These are phyloP conservation scores for Drosophila pullipes DNA, from an alignment of 2,888 invertebrate species.

Conservation along the genomic window DNA sequence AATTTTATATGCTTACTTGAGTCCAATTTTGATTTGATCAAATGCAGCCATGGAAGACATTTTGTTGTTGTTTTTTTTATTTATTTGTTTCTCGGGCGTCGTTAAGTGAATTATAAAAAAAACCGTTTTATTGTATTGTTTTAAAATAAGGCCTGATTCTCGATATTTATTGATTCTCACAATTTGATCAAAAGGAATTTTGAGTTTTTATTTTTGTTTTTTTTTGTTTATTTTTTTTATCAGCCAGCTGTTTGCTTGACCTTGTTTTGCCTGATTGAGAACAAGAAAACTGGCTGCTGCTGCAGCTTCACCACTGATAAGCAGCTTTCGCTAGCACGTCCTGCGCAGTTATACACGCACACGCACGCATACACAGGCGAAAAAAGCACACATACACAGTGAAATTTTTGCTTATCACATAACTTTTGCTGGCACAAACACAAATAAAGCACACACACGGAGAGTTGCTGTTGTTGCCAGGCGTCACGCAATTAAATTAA, in stretches of 20 bases:
- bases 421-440: slow-evolving; percentile 48
- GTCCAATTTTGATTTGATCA: slow-evolving; percentile 84
- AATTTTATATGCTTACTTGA: slow-evolving; percentile 78
- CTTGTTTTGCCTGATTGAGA: slow-evolving; percentile 61
- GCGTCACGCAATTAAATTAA: slow-evolving; percentile 34
- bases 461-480: slow-evolving; percentile 25
- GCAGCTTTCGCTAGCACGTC: slow-evolving; percentile 62
- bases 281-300: slow-evolving; percentile 42
- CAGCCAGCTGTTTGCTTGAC: slow-evolving; percentile 65
- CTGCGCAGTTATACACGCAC: slow-evolving; percentile 60
- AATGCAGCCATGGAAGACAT: slow-evolving; percentile 84
- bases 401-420: slow-evolving; percentile 62
- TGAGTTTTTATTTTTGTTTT: background rate
- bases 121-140: background rate
- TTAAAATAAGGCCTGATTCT: slow-evolving; percentile 3
- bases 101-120: slow-evolving; percentile 11
- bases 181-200: slow-evolving; percentile 27
- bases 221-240: background rate
- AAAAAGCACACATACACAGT: slow-evolving; percentile 40
- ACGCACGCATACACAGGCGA: slow-evolving; percentile 29
- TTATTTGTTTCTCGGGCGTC: slow-evolving; percentile 22
- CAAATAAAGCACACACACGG: slow-evolving; percentile 20
- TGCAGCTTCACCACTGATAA: slow-evolving; percentile 48
- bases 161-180: slow-evolving; percentile 1
- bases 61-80: slow-evolving; percentile 41